Percentiles rank a stretch among this genome's conserved stretches.
phyloP scores from a whole-genome alignment of 2,113 vertebrate genomes.

The Rhabdomys dilectus region DNA sequence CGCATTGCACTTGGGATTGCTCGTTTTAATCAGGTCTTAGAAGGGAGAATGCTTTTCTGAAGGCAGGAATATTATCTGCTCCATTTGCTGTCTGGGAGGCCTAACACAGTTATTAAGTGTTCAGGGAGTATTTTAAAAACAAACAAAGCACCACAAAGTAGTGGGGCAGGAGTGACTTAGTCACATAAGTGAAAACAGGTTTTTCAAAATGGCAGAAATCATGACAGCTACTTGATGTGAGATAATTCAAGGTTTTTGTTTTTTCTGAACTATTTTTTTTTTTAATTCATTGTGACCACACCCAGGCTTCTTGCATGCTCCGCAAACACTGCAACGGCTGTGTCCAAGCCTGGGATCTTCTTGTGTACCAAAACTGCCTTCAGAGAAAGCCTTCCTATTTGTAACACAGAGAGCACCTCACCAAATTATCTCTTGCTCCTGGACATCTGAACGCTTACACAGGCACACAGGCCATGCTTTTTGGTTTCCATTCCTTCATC shows the following conservation, averaged over 20 bases:
- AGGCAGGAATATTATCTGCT: not conserved
- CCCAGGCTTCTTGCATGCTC: too few relatives aligned
- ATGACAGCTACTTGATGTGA: not conserved
- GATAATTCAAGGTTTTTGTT: not conserved
- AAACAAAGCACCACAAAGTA: not conserved
- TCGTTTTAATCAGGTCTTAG: not conserved
- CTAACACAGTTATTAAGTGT: not conserved
- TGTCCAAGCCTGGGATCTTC: not conserved
- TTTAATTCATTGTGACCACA: not conserved
- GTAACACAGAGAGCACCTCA: not conserved
- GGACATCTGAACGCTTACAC: not conserved
- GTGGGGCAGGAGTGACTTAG: not conserved
- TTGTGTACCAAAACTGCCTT: not conserved
- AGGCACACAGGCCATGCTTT: not conserved
- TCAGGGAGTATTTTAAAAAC: not conserved
- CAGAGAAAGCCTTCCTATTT: conserved; percentile 5
- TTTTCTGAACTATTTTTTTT: not conserved
- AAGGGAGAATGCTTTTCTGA: not conserved
- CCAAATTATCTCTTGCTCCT: not conserved
- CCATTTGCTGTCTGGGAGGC: not conserved
- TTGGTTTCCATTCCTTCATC: not conserved
- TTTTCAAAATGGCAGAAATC: conserved; percentile 25
- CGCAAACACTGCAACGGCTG: too few relatives aligned
- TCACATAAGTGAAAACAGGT: not conserved
- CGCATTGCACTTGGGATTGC: not conserved